Base-by-base conservation (phyloP, 2,888 invertebrate genomes). In the Dryocosmus kuriphilus region DNA sequence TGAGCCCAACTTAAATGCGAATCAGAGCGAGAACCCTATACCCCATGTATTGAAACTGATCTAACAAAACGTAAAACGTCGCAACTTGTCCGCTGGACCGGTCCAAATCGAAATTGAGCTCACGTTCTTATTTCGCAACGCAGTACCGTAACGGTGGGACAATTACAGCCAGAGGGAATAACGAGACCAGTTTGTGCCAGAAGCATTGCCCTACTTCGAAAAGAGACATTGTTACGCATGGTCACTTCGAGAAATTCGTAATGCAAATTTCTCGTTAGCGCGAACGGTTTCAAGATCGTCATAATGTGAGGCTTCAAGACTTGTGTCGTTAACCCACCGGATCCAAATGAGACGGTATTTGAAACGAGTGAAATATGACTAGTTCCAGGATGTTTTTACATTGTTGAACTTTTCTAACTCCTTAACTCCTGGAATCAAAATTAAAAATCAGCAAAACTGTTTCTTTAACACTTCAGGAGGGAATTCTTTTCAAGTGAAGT, bases 1-100 rank as follows among this genome's bases (percentile, higher is more conserved):
- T 88, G 87, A 88, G 88, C 83, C 83, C 85, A 87, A 86, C 84
- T 85, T 85, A 86, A 86, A 87, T 86, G 86, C 86, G 86, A 83
- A 85, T 84, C 85, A 79, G 78, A 79, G 75, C 77, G 65, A 46
- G 76, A 77, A 74, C 60, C 74, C 65, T 46, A 32, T 71, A 73
- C 74, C 74, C 74, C 41, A 80, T 79, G 73, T 61, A 60, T 79
- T 80, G 75, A 81, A 84, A 83, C 81, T 80, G 82, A 82, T 83
- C 81, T 81, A 78, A 79, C 51, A 51, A 51, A 51, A 51, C n/a
- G 51, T 51, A 78, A 62, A 78, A 41, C 74, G 51, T 46, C 24
- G 32, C 63, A 24, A 24, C 57, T 51, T 63, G 24, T 60, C 63
- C 38, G 78, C 80, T 77, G 77, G 74, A 78, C 79, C 80, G 75